These are phyloP conservation scores for Thamnophis sirtalis DNA, from an alignment of 2,113 vertebrate species.

Conservation along the genomic window DNA sequence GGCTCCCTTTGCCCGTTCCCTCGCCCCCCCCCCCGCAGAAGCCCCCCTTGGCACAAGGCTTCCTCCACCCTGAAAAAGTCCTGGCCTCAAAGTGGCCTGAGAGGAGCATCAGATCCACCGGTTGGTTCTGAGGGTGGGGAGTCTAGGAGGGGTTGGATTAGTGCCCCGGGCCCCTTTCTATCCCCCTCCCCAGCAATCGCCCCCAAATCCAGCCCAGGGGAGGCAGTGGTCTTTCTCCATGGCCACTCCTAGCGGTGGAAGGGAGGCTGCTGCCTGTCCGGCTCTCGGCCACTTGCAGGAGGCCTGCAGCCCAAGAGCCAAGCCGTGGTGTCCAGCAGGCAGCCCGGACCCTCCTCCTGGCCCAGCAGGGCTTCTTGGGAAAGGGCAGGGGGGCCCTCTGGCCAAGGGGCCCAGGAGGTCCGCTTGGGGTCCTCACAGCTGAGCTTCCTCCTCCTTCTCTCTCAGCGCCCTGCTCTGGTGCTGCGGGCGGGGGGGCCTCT, in stretches of 20 bases:
- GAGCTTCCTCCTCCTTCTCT: neutral
- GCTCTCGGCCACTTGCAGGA: neutral
- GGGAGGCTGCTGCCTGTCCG: neutral
- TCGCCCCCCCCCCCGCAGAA: neutral
- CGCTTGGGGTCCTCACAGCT: neutral
- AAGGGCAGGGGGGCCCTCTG: neutral
- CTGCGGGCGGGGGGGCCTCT: neutral
- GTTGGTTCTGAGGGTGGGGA: neutral
- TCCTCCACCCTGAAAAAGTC: neutral
- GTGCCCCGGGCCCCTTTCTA: neutral
- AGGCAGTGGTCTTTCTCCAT: neutral
- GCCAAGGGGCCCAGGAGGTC: rapidly evolving
- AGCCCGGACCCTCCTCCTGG: rapidly evolving
- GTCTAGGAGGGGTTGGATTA: neutral
- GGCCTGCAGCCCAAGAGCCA: neutral
- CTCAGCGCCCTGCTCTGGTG: slow-evolving; percentile 18
- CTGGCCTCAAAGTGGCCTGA: neutral
- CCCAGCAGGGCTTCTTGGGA: neutral
- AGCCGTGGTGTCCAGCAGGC: too few species aligned
- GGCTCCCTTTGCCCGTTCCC: neutral
- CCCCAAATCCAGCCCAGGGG: neutral
- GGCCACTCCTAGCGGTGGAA: neutral
- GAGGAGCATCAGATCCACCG: neutral
- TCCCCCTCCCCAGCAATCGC: neutral
- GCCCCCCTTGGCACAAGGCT: neutral